Conservation (phyloP, 1,140 invertebrate species). For the Epicauta chinensis region DNA sequence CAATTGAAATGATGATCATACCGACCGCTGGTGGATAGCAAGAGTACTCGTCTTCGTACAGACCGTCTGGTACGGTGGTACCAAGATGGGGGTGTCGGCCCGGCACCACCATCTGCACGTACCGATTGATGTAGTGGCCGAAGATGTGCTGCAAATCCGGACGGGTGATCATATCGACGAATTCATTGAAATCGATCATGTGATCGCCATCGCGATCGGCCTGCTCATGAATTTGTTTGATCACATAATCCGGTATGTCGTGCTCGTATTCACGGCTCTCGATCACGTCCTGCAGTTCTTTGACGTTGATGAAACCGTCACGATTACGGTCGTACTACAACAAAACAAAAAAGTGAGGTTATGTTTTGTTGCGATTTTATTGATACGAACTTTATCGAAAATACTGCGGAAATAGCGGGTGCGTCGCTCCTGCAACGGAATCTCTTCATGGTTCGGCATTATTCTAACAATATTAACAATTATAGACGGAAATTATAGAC, state of each 20-base stretch:
- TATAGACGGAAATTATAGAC: too few species aligned
- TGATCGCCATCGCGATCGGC: constrained; percentile 69
- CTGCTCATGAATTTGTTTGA: constrained; percentile 61
- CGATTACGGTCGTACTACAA: constrained; percentile 66
- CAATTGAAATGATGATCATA: constrained; percentile 68
- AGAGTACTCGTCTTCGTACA: constrained; percentile 77
- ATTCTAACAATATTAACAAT: neutral
- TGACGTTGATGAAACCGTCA: constrained; percentile 65
- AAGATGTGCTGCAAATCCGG: constrained; percentile 55
- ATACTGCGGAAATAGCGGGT: neutral
- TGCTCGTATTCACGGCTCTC: constrained; percentile 56
- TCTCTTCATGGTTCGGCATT: neutral
- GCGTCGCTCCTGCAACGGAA: neutral
- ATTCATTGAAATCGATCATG: constrained; percentile 69
- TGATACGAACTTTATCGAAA: constrained; percentile 5
- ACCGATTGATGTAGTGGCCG: constrained; percentile 42
- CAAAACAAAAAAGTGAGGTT: neutral
- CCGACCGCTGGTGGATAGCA: constrained; percentile 78
- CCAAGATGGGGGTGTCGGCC: constrained; percentile 35
- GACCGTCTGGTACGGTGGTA: constrained; percentile 50
- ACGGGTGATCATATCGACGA: constrained; percentile 66
- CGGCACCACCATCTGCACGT: constrained; percentile 30
- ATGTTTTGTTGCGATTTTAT: neutral
- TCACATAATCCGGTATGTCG: constrained; percentile 63
- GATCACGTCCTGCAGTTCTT: constrained; percentile 58